Evolutionary conservation across 2,797 vertebrate genomes (phyloP).

Genomic region (Channallabes apus): DNA sequence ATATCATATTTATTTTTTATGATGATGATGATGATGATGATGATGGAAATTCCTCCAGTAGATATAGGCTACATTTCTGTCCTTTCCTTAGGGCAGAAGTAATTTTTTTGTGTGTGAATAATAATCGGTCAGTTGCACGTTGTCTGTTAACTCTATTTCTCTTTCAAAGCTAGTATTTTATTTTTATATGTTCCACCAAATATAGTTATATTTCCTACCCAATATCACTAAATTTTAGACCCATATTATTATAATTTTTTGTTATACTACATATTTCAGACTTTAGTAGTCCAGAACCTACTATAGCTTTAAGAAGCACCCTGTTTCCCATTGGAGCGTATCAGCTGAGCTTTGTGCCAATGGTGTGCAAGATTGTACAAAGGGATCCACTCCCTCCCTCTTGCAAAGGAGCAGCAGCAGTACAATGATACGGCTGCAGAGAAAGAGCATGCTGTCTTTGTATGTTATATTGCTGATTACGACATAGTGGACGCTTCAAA

Average conservation of each 20-base stretch:
- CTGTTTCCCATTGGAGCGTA: slow-evolving; percentile 28
- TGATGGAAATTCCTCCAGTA: too few species aligned
- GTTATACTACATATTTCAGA: neutral
- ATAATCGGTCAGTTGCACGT: too few species aligned
- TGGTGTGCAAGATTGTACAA: slow-evolving; percentile 65
- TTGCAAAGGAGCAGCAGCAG: slow-evolving; percentile 26
- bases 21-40: too few species aligned
- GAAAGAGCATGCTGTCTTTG: slow-evolving; percentile 3
- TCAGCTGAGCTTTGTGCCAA: slow-evolving; percentile 61
- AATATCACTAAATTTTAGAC: neutral
- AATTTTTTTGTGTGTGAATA: too few species aligned
- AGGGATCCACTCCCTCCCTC: slow-evolving; percentile 73
- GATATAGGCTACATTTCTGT: too few species aligned
- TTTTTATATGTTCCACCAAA: neutral
- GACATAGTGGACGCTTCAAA: neutral
- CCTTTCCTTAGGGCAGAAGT: too few species aligned
- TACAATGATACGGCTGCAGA: slow-evolving; percentile 23
- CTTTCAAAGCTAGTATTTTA: neutral
- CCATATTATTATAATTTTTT: neutral
- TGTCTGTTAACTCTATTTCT: neutral
- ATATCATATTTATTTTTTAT: too few species aligned
- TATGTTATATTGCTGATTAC: neutral
- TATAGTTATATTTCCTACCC: neutral
- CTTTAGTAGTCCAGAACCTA: neutral
- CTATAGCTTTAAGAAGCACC: slow-evolving; percentile 35